phyloP scores from a whole-genome alignment of 2,113 vertebrate genomes.

The Pedionomus torquatus region DNA sequence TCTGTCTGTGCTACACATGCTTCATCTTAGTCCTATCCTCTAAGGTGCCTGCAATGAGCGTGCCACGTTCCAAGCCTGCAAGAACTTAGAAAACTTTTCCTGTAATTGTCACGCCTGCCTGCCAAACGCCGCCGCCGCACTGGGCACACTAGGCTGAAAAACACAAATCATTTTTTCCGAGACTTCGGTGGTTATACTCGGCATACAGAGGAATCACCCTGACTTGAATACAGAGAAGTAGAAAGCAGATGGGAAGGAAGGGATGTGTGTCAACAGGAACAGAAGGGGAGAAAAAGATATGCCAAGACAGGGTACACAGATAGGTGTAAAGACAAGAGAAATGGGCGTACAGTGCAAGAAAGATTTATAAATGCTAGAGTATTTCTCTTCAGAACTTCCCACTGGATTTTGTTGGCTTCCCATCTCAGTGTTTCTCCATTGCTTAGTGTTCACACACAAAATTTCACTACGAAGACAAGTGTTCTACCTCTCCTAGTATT shows the following conservation, averaged over 20 bases:
- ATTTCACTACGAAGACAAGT: rapidly evolving
- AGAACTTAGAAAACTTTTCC: neutral
- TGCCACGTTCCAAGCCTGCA: neutral
- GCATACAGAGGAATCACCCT: neutral
- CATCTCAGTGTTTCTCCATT: neutral
- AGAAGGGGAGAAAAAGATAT: neutral
- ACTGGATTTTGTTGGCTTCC: neutral
- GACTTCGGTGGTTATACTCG: neutral
- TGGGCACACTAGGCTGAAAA: neutral
- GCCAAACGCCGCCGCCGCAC: neutral
- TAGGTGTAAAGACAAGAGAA: neutral
- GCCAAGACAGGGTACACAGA: neutral
- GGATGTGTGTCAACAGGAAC: slow-evolving; percentile 16
- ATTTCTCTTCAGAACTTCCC: neutral
- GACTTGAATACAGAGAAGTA: neutral
- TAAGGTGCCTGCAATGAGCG: neutral
- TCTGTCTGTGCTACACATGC: neutral
- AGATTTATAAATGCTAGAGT: neutral
- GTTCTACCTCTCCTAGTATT: neutral
- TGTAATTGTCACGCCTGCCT: neutral
- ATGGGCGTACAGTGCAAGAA: neutral
- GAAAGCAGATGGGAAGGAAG: slow-evolving; percentile 27
- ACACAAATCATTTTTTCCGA: neutral
- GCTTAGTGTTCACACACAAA: rapidly evolving
- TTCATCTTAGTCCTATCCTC: neutral